These are phyloP conservation scores for Chionis minor DNA, from an alignment of 2,113 vertebrate genomes.

Conservation along the genomic window DNA sequence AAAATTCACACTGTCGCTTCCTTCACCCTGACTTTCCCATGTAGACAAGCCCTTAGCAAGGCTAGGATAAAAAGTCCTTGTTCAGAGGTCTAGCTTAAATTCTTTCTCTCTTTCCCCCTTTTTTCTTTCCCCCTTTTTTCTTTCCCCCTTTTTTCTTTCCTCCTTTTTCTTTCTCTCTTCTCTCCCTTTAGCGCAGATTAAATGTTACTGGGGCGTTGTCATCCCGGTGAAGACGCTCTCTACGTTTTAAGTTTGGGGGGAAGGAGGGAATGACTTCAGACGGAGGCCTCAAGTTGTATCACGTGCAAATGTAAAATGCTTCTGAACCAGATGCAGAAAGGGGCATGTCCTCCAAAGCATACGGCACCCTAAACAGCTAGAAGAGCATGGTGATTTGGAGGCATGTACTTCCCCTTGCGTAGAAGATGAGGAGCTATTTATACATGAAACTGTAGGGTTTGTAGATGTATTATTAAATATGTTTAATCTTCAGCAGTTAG, in stretches of 20 bases:
- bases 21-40: slow-evolving; percentile 47
- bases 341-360: background rate
- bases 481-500: background rate
- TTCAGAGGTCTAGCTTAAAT: background rate
- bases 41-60: slow-evolving; percentile 56
- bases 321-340: background rate
- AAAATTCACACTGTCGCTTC: slow-evolving; percentile 1
- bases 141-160: background rate
- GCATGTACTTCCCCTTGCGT: background rate
- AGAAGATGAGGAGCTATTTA: background rate
- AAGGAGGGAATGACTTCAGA: background rate
- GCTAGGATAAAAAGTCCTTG: background rate
- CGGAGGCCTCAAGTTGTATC: background rate
- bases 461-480: background rate
- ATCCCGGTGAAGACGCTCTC: background rate
- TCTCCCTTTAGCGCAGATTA: background rate
- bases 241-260: background rate
- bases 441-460: background rate
- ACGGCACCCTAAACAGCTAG: background rate
- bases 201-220: background rate
- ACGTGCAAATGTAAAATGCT: background rate
- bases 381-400: background rate
- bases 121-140: too few relatives aligned
- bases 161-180: background rate
- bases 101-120: background rate